Conservation (phyloP, 1,140 invertebrate genomes). For the Bombus waltoni region DNA sequence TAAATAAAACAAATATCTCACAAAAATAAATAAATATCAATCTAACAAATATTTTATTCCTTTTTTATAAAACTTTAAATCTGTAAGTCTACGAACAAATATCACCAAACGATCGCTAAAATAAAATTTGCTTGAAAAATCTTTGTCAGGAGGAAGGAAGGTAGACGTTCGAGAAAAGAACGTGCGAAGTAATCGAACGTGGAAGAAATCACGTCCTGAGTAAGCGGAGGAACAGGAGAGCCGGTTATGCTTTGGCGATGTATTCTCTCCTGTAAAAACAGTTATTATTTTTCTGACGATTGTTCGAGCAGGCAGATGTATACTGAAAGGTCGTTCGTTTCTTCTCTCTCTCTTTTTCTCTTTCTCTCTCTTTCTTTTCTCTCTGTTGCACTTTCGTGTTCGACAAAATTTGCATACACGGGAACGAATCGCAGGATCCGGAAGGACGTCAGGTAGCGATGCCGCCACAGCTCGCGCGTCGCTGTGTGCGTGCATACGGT, state of each 20-base stretch:
- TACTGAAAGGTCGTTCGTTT: slow-evolving; percentile 64
- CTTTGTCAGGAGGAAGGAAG: neutral
- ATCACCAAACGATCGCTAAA: neutral
- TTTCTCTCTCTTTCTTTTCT: neutral
- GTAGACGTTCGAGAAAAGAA: neutral
- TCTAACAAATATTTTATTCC: neutral
- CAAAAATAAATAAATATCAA: no score
- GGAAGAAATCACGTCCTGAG: neutral
- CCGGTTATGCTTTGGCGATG: slow-evolving; percentile 68
- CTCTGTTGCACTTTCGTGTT: slow-evolving; percentile 44
- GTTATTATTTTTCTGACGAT: slow-evolving; percentile 79
- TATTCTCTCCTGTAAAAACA: slow-evolving; percentile 78
- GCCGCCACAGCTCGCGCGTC: slow-evolving; percentile 38
- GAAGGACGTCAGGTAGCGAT: slow-evolving; percentile 75
- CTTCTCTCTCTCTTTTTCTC: slow-evolving; percentile 38
- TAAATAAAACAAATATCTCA: no score
- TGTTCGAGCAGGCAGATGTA: slow-evolving; percentile 78
- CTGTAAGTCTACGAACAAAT: neutral
- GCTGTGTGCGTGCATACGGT: slow-evolving; percentile 62
- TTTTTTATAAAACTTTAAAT: neutral
- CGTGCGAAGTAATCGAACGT: neutral
- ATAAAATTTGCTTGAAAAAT: no score
- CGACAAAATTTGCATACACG: slow-evolving; percentile 76
- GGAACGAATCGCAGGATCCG: slow-evolving; percentile 75
- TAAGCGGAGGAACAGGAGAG: slow-evolving; percentile 29